Evolutionary conservation across 1,140 invertebrate genomes (phyloP).

Genomic region (Drosophila pallidifrons): DNA sequence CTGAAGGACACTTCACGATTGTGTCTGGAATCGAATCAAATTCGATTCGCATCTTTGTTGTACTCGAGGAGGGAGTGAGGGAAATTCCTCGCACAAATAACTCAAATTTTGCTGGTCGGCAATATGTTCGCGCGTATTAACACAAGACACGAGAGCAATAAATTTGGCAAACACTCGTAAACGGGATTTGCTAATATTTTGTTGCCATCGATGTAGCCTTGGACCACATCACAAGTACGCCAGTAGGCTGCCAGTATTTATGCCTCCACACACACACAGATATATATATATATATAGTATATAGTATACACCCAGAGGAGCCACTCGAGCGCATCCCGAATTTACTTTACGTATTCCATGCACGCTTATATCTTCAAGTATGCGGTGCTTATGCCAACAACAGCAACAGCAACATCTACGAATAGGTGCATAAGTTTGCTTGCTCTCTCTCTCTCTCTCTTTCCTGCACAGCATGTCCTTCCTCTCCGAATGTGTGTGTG

Average conservation of each 20-base stretch:
- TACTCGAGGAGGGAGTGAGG: neutral
- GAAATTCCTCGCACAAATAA: constrained; percentile 29
- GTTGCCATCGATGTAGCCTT: constrained; percentile 34
- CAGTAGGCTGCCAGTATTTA: constrained; percentile 22
- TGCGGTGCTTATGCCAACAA: constrained; percentile 57
- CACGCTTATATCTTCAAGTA: constrained; percentile 63
- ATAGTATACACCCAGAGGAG: constrained; percentile 16
- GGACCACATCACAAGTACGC: constrained; percentile 3
- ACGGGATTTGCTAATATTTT: constrained; percentile 63
- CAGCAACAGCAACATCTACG: constrained; percentile 20
- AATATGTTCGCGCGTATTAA: constrained; percentile 57
- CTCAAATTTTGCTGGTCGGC: constrained; percentile 44
- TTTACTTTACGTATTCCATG: constrained; percentile 56
- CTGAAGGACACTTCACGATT: neutral
- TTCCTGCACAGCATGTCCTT: neutral
- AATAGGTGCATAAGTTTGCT: constrained; percentile 58
- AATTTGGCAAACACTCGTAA: constrained; percentile 60
- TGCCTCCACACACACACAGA: constrained; percentile 10
- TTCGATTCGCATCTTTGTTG: neutral
- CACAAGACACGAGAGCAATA: constrained; percentile 53
- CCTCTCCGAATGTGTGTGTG: neutral
- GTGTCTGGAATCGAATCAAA: constrained; percentile 3
- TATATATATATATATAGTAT: too few species aligned
- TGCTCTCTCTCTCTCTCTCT: constrained; percentile 6
- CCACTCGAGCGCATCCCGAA: constrained; percentile 44